Base-by-base conservation (phyloP, 2,888 invertebrate species). In the Hypercompe scribonia region DNA sequence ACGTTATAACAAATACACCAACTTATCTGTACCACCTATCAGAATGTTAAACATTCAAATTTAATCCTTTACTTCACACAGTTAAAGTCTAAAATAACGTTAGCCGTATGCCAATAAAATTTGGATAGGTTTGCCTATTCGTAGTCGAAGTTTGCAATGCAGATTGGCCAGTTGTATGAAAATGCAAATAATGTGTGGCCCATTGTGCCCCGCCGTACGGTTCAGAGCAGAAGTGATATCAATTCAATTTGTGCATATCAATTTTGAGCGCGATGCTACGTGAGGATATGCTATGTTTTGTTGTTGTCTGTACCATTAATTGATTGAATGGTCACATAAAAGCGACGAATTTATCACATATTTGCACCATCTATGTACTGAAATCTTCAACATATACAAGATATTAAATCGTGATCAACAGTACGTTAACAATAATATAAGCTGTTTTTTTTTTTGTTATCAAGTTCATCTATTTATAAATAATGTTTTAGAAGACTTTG, bases 111-210 rank as follows among this genome's bases (percentile, higher is more conserved):
- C 71, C 71, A 34, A 72, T 78, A 64, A 78, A 80, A 77, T 72
- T 86, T 85, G 84, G 88, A 74, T 66, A 86, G 88, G 89, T 89
- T 90, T 88, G 90, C 91, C 91, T 89, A 88, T 81, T 85, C 88
- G 86, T 87, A 86, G 86, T 81, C 86, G 83, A 88, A 89, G 93
- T 93, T 93, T 93, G 93, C 93, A 93, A 89, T 93, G 91, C 92
- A 93, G 92, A 93, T 93, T 93, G 93, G 90, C 87, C 89, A 87
- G 91, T 90, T 90, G 89, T 90, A 91, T 91, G 92, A 90, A 93
- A 92, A 93, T 93, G 93, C 91, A 92, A 93, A 94, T 93, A 90
- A 86, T 86, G 82, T 78, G 78, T 72, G 79, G 78, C 78, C 88
- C 87, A 88, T 89, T 90, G 88, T 82, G 81, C 78, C 77, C 64